Base-by-base conservation (phyloP, 2,113 vertebrate genomes). In the Proteles cristata region DNA sequence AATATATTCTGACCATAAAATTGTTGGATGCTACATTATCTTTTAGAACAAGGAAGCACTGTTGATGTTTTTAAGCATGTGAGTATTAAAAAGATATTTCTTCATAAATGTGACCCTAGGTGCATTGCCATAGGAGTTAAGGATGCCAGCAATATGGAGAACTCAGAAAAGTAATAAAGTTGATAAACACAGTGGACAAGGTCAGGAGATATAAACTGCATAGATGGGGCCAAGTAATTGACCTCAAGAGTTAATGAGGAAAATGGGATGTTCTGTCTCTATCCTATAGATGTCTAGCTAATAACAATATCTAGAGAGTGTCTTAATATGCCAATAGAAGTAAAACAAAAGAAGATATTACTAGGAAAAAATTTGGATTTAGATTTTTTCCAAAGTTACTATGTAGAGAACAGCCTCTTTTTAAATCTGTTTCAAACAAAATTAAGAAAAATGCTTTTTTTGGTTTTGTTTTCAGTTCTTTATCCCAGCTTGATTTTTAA, bases 371-470 rank as follows among this genome's bases (percentile, higher is more conserved):
- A 58, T 33, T 45, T 3, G 16, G 43, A 11, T 77, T 35, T 48
- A 77, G 9, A 71, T 69, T 0, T 77, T 77, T 91, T 87, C 55
- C 0, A 87, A 83, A n/a, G 17, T 93, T 25, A 63, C 4, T 5
- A 21, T 31, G 11, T 19, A 69, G 14, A 55, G 4, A 4, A 91
- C 0, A 93, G 14, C 0, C 0, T 4, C 0, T 35, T 80, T 31
- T 61, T 74, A 55, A 82, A 63, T 3, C 7, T 69, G 0, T 26
- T 86, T 95, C 4, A 73, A 58, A 66, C 1, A 39, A 82, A 55
- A n/a, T 65, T 81, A 50, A 43, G 31, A 73, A 63, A 88, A 83
- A 63, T 33, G 3, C 53, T 17, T 9, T 80, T 90, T 21, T 81
- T 53, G 10, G 45, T 82, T 10, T 45, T 90, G 2, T 61, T 31